Base-by-base conservation (phyloP, 2,113 vertebrate species). In the Microcebus jonahi region DNA sequence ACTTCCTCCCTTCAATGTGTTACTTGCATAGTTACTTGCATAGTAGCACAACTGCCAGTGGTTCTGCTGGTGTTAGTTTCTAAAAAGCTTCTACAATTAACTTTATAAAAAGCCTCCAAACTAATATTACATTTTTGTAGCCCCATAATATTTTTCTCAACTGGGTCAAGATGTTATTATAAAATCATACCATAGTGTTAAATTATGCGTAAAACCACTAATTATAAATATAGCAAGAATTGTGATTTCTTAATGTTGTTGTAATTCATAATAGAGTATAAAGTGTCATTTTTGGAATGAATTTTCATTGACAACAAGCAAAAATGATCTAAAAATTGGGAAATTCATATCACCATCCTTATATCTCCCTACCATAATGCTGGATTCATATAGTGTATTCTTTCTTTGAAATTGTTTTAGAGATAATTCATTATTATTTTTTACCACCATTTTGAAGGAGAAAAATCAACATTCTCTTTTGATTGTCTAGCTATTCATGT, bases 201-300 rank as follows among this genome's bases (percentile, higher is more conserved):
- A 82, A 70, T 77, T 94, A 53, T 53, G 27, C 70, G 36, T 29
- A 81, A 88, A 83, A 65, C 27, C 31, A 17, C n/a, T 88, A 76
- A 17, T 91, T 29, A 84, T 61, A 83, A 70, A 53, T 3, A n/a
- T 3, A 77, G 2, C 77, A 55, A 55, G 31, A 82, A 57, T 76
- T 53, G 55, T 31, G 14, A 83, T 77, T 96, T 91, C 25, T 88
- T 77, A 61, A 88, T 91, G 36, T 90, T 94, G 42, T 86, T 61
- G 6, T 93, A 53, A 75, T 76, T 67, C 83, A 17, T 14, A 76
- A 82, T 45, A 63, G 45, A 55, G 6, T 45, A 27, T 31, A 70
- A 76, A 61, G 8, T 45, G 6, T 48, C 18, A 45, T 50, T 42
- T 84, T 53, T 68, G 12, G 15, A 29, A n/a, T 96, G 39, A 94